phyloP scores from a whole-genome alignment of 2,888 invertebrate genomes.

The Athetis lepigone region DNA sequence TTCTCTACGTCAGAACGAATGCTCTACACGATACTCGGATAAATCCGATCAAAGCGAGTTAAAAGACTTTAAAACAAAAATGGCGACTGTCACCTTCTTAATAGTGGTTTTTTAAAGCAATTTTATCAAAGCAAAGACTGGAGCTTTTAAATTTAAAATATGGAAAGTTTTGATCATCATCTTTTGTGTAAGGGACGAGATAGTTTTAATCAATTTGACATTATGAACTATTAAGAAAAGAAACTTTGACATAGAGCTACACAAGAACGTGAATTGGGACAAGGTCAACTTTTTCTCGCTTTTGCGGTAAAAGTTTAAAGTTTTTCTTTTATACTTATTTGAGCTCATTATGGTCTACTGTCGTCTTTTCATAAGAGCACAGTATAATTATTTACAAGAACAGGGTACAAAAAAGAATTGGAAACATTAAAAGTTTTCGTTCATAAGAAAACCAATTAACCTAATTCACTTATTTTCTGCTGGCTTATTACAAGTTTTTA shows the following conservation, averaged over 20 bases:
- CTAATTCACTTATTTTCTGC: too few species aligned
- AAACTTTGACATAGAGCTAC: slow-evolving; percentile 1
- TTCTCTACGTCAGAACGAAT: slow-evolving; percentile 80
- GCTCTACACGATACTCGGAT: slow-evolving; percentile 71
- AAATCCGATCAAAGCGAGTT: slow-evolving; percentile 65
- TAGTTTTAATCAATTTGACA: slow-evolving; percentile 31
- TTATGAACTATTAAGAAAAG: neutral
- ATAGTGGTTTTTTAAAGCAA: neutral
- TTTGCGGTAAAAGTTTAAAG: neutral
- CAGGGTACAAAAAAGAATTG: too few species aligned
- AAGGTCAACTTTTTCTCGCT: neutral
- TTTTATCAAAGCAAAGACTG: slow-evolving; percentile 9
- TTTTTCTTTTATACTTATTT: neutral
- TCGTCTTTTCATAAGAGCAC: neutral
- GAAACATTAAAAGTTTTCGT: neutral
- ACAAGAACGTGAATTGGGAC: neutral
- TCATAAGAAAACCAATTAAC: neutral
- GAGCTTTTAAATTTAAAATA: slow-evolving; percentile 1
- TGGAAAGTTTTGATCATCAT: neutral
- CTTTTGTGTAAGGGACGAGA: neutral
- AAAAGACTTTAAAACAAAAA: slow-evolving; percentile 1
- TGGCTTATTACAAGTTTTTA: too few species aligned
- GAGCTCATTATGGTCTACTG: neutral
- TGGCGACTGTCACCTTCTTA: neutral
- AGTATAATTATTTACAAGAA: neutral